Conservation (phyloP, 2,797 vertebrate genomes). For the Furcifer pardalis region DNA sequence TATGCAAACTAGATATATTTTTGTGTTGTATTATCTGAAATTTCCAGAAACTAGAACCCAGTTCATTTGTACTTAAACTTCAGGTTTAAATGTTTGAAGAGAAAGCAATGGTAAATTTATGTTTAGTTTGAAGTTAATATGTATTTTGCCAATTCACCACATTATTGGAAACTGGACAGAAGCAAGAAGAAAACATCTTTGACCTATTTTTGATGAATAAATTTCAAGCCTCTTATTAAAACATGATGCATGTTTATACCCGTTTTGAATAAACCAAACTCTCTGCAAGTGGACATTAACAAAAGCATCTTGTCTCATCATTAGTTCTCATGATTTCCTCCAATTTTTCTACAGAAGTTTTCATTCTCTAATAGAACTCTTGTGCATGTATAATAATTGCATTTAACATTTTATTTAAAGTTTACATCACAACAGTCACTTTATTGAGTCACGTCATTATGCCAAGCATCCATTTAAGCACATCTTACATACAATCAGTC, state of each 20-base stretch:
- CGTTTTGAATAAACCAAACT: constrained; percentile 79
- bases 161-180: constrained; percentile 65
- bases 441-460: constrained; percentile 56
- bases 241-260: constrained; percentile 76
- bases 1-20: constrained; percentile 65
- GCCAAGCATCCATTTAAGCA: constrained; percentile 57
- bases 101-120: constrained; percentile 67
- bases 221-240: constrained; percentile 64
- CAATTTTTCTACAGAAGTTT: constrained; percentile 60
- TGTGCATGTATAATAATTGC: constrained; percentile 58
- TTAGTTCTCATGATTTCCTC: constrained; percentile 73
- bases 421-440: constrained; percentile 56
- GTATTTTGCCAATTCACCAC: constrained; percentile 64
- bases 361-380: constrained; percentile 55
- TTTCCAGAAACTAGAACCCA: constrained; percentile 53
- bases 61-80: constrained; percentile 59
- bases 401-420: constrained; percentile 63
- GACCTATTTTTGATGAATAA: constrained; percentile 70
- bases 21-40: constrained; percentile 66
- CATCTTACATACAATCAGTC: constrained; percentile 58
- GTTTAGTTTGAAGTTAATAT: constrained; percentile 62
- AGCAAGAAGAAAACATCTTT: constrained; percentile 64
- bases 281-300: constrained; percentile 81
- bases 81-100: constrained; percentile 57
- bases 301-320: constrained; percentile 78